Conservation (phyloP, 1,140 invertebrate species). For the Heliothis virescens region DNA sequence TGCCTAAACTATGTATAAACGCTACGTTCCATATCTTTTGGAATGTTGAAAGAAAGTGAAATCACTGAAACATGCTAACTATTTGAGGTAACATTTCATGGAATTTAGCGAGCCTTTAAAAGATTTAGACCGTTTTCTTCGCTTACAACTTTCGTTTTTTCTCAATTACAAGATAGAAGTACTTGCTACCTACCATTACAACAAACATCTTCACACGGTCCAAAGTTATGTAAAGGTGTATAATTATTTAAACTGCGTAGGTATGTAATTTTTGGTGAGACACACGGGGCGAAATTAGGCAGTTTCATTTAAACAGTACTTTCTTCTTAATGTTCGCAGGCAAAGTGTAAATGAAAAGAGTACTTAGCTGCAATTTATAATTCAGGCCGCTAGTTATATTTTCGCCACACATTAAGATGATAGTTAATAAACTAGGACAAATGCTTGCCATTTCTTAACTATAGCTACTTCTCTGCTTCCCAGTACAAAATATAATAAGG, state of each 20-base stretch:
- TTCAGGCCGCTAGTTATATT: too few species aligned
- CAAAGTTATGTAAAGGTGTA: not conserved
- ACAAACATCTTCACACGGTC: not conserved
- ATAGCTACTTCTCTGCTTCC: too few species aligned
- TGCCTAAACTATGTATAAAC: not conserved
- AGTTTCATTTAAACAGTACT: too few species aligned
- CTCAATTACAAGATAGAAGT: not conserved
- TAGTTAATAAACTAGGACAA: not conserved
- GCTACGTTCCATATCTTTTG: not conserved
- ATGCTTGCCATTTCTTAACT: too few species aligned
- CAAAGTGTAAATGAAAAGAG: too few species aligned
- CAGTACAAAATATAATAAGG: not conserved
- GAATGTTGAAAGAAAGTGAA: slow-evolving; percentile 16
- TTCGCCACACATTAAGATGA: too few species aligned
- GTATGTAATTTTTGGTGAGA: too few species aligned
- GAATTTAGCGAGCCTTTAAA: slow-evolving; percentile 13
- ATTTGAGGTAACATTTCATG: not conserved
- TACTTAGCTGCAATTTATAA: too few species aligned
- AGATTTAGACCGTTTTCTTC: slow-evolving; percentile 26
- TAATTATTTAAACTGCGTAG: too few species aligned
- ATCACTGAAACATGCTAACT: slow-evolving; percentile 13
- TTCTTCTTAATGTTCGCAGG: too few species aligned
- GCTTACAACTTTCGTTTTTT: slow-evolving; percentile 21
- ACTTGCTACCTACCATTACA: not conserved
- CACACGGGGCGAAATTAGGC: too few species aligned